These are phyloP conservation scores for Amphipoea lucens DNA, from an alignment of 2,888 invertebrate species.

Conservation along the genomic window DNA sequence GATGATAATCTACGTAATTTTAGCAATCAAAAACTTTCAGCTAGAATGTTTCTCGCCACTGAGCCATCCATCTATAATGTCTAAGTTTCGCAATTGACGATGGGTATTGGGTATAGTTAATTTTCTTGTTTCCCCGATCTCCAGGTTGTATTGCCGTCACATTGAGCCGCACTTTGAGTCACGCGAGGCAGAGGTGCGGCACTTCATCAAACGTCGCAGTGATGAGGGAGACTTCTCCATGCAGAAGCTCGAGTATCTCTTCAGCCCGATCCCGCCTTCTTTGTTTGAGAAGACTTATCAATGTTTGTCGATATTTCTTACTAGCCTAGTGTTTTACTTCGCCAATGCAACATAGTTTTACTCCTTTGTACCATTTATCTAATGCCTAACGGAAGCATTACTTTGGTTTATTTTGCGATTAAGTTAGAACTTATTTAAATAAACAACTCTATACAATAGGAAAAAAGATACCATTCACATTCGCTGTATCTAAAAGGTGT, in stretches of 20 bases:
- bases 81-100: background rate
- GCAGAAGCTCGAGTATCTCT: conserved; percentile 79
- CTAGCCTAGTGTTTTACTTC: background rate
- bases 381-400: background rate
- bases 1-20: background rate
- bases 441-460: too few species aligned
- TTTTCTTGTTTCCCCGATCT: background rate
- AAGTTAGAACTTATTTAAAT: background rate
- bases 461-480: background rate
- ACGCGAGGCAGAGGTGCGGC: conserved; percentile 79
- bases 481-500: background rate
- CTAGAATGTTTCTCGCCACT: background rate
- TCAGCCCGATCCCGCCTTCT: conserved; percentile 79
- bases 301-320: conserved; percentile 73
- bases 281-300: conserved; percentile 84
- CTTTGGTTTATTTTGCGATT: background rate
- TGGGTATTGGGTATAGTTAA: background rate
- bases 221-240: conserved; percentile 81
- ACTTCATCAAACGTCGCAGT: conserved; percentile 82
- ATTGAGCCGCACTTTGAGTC: conserved; percentile 82
- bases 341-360: background rate
- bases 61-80: background rate
- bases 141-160: conserved; percentile 86
- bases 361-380: background rate
- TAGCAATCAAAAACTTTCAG: background rate